Conservation (phyloP, 2,113 vertebrate genomes). For the Sula dactylatra region DNA sequence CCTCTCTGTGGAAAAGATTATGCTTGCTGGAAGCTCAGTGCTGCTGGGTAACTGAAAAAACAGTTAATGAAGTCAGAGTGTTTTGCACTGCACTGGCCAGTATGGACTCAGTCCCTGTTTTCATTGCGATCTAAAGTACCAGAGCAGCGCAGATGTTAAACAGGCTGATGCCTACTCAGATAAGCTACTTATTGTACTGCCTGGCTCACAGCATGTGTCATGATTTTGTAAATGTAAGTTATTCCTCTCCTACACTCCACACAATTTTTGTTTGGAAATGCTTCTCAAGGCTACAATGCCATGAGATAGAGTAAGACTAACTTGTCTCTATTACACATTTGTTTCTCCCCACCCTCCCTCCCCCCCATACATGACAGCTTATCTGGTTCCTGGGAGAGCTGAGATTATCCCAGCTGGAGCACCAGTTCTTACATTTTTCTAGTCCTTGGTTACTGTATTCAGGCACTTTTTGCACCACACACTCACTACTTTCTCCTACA, state of each 20-base stretch:
- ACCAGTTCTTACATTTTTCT: background rate
- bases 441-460: background rate
- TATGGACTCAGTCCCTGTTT: background rate
- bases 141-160: background rate
- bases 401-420: background rate
- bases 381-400: background rate
- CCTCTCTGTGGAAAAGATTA: background rate
- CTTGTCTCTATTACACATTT: background rate
- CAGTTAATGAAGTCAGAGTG: background rate
- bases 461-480: background rate
- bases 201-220: background rate
- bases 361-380: background rate
- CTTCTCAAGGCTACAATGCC: background rate
- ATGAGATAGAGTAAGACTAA: background rate
- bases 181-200: background rate
- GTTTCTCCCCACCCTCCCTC: background rate
- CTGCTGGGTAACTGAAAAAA: background rate
- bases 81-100: background rate
- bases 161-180: background rate
- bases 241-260: background rate
- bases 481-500: background rate
- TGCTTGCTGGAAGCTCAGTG: background rate
- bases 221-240: background rate
- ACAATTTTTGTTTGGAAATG: background rate
- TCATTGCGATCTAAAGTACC: background rate